Evolutionary conservation across 2,888 invertebrate species (phyloP), one percentile per base, ranked within the genome.

Genomic region (Lysandra coridon): DNA sequence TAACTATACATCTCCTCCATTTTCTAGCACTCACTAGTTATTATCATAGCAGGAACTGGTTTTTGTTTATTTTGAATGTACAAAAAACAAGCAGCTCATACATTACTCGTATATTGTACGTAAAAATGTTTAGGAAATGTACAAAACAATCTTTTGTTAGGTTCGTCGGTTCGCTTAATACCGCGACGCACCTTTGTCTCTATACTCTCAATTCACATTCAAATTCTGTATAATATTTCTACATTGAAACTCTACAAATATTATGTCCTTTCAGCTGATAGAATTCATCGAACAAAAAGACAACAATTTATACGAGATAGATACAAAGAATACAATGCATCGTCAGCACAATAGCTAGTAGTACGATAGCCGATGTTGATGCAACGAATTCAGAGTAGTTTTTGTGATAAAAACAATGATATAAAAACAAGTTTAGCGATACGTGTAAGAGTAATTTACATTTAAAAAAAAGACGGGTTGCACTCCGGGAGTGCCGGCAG

Each of bases 1-100:
- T 94, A 85, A 89, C 89, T 88, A 73, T 73, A 14, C 49, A 10
- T 33, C 60, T 40, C n/a, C n/a, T n/a, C 49, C 30, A 23, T 23
- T 12, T 69, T 30, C 4, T 10, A 69, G 64, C 30, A 33, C 33
- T 33, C 64, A 33, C 30, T 33, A 69, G 5, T 37, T 6, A 10
- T 23, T 57, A 57, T 60, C n/a, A 23, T 3, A 64, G 64, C 64
- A 30, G 30, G 12, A 64, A 64, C 64, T 23, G 23, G 64, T 64
- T 62, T 62, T 23, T 62, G 60, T 23, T n/a, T 62, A 62, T 62
- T n/a, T 62, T 62, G 23, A 2, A n/a, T 23, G 7, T 23, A 23
- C 7, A 62, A 49, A 44, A 49, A 49, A 49, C 49, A 49, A 57
- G 17, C 57, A 57, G 57, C 53, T 17, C 53, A 57, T 57, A 57